Evolutionary conservation across 2,888 invertebrate genomes (phyloP), one percentile per base, ranked within the genome.

Genomic region (Stegana nigrithorax): DNA sequence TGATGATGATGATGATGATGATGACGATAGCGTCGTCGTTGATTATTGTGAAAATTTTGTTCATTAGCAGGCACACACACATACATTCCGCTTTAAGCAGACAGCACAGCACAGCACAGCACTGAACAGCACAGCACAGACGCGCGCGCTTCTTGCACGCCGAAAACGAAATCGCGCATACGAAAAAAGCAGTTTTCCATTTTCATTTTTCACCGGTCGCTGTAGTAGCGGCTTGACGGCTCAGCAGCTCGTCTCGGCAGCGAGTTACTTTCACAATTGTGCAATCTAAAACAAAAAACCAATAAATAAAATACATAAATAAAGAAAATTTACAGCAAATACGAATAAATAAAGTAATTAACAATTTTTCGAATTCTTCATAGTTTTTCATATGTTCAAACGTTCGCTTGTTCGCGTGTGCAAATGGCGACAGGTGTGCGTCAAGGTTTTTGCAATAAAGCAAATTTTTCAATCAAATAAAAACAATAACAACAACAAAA

Each of bases 181-280:
- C n/a, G n/a, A n/a, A n/a, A 39, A 39, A 39, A 39, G 12, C 14
- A 17, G 69, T 68, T 80, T 81, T 78, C 73, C 80, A 75, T 78
- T 77, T 79, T 73, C 78, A 80, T 73, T 82, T 82, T 81, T 73
- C 78, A 76, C 81, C 78, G 83, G 75, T 74, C 72, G 71, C 60
- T 73, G 76, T 81, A 82, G 82, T 82, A 80, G 78, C 78, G 74
- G 71, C 75, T 80, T 71, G 82, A 73, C 83, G 83, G 83, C 82
- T 83, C 80, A 75, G 57, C 81, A 69, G 80, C 82, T 81, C 80
- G 82, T 81, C 83, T 79, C 81, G 82, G 73, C 70, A 70, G 73
- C 66, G 56, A 56, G 32, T 55, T 55, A 55, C 32, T 55, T 55
- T 55, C 27, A 12, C 47, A n/a, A n/a, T n/a, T n/a, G n/a, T n/a